Percentiles rank a stretch among this genome's conserved stretches.
Evolutionary conservation across 2,888 invertebrate species (phyloP).

Genomic region (Nudaria mundana): DNA sequence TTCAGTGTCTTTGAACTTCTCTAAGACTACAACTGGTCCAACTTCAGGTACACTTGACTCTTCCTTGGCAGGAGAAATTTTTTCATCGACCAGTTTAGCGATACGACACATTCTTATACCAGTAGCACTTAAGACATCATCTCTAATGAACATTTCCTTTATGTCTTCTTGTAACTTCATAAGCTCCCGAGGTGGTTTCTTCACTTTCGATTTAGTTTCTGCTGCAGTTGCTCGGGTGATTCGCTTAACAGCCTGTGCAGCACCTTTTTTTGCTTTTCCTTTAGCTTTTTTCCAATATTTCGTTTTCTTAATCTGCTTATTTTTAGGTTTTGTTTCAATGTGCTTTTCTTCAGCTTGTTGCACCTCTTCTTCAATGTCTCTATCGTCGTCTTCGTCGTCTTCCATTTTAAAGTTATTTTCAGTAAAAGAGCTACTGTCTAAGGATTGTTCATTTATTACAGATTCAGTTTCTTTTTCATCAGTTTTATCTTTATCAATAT

Average conservation of each 20-base stretch:
- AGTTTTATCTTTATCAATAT: neutral
- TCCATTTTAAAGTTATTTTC: constrained; percentile 8
- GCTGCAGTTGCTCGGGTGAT: constrained; percentile 39
- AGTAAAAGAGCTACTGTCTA: neutral
- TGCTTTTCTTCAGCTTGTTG: constrained; percentile 6
- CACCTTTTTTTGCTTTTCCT: constrained; percentile 20
- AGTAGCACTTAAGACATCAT: constrained; percentile 82
- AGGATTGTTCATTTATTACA: constrained; percentile 3
- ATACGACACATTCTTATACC: constrained; percentile 84
- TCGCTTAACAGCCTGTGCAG: constrained; percentile 23
- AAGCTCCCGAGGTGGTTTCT: constrained; percentile 73
- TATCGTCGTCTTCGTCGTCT: constrained; percentile 11
- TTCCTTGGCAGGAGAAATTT: constrained; percentile 35
- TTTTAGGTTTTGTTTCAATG: constrained; percentile 18
- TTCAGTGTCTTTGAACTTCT: constrained; percentile 47
- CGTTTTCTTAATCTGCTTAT: constrained; percentile 15
- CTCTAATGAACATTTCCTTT: constrained; percentile 85
- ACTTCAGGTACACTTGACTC: constrained; percentile 25
- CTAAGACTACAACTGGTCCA: constrained; percentile 49
- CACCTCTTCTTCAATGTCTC: constrained; percentile 7
- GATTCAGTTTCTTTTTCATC: neutral
- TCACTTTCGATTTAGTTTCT: constrained; percentile 27
- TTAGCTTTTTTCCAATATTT: constrained; percentile 28
- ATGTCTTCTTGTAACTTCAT: constrained; percentile 85
- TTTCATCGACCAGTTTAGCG: constrained; percentile 73